Evolutionary conservation across 2,797 vertebrate species (phyloP).

Genomic region (Falco columbarius): DNA sequence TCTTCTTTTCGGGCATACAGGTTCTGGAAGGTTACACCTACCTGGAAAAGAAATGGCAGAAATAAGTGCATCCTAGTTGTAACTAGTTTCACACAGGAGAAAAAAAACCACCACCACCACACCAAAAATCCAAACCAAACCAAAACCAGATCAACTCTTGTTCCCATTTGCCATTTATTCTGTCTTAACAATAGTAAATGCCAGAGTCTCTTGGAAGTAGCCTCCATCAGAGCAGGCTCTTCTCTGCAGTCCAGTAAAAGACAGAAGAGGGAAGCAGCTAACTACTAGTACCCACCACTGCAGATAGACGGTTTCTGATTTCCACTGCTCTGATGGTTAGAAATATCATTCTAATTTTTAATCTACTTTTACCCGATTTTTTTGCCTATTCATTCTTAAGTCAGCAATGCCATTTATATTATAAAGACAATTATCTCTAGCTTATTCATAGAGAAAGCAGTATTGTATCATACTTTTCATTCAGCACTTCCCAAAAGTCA

Average conservation of each 20-base stretch:
- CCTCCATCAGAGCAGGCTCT: neutral
- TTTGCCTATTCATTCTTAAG: neutral
- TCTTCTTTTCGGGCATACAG: neutral
- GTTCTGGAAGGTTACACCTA: neutral
- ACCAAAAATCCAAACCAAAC: too few species aligned
- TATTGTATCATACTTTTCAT: neutral
- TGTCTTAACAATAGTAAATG: neutral
- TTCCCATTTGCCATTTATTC: neutral
- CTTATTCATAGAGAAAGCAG: neutral
- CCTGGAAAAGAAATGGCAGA: neutral
- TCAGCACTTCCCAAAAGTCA: neutral
- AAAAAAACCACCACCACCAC: neutral
- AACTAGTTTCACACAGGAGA: neutral
- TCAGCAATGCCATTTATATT: neutral
- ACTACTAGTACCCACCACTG: neutral
- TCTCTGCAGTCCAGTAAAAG: neutral
- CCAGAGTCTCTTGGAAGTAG: neutral
- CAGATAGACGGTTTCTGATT: neutral
- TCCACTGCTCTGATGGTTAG: neutral
- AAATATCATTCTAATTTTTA: neutral
- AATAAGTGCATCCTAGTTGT: neutral
- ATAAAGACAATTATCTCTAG: neutral
- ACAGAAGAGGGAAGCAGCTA: neutral
- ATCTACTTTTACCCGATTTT: neutral
- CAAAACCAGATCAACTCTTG: neutral